A percentile compares a stretch with the other conserved stretches of the same genome.
phyloP scores from a whole-genome alignment of 1,140 invertebrate genomes.

The Scaptomyza graminum region DNA sequence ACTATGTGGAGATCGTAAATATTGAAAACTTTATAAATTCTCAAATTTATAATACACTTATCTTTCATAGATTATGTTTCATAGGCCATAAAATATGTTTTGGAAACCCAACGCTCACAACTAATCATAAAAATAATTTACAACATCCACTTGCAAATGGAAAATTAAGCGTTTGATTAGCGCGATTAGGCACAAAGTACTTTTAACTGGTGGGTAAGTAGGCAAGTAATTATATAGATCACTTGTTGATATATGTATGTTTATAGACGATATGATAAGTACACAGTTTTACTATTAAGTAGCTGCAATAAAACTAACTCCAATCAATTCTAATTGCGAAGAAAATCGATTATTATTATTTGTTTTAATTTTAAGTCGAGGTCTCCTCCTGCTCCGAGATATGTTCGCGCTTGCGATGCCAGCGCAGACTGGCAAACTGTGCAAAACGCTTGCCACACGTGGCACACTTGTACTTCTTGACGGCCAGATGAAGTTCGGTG shows the following conservation, averaged over 20 bases:
- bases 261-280: conserved; percentile 57
- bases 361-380: not conserved
- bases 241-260: conserved; percentile 48
- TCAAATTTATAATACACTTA: not conserved
- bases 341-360: conserved; percentile 19
- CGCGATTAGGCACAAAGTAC: conserved; percentile 41
- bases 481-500: conserved; percentile 69
- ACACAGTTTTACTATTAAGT: conserved; percentile 32
- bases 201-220: conserved; percentile 5
- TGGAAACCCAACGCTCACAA: not conserved
- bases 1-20: conserved; percentile 9
- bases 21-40: not conserved
- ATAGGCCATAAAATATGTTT: not conserved
- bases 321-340: conserved; percentile 17
- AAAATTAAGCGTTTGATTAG: conserved; percentile 49
- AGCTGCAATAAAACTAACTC: conserved; percentile 27
- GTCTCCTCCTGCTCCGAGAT: conserved; percentile 23
- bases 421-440: conserved; percentile 76
- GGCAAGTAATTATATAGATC: conserved; percentile 50
- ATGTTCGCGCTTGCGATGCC: conserved; percentile 67
- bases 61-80: not conserved
- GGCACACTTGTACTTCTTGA: conserved; percentile 77
- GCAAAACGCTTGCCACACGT: conserved; percentile 69
- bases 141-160: conserved; percentile 37
- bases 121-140: conserved; percentile 22